A percentile compares a stretch with the other conserved stretches of the same genome.
These are phyloP conservation scores for Neoniphon sammara DNA, from an alignment of 2,797 vertebrate genomes.

Conservation along the genomic window DNA sequence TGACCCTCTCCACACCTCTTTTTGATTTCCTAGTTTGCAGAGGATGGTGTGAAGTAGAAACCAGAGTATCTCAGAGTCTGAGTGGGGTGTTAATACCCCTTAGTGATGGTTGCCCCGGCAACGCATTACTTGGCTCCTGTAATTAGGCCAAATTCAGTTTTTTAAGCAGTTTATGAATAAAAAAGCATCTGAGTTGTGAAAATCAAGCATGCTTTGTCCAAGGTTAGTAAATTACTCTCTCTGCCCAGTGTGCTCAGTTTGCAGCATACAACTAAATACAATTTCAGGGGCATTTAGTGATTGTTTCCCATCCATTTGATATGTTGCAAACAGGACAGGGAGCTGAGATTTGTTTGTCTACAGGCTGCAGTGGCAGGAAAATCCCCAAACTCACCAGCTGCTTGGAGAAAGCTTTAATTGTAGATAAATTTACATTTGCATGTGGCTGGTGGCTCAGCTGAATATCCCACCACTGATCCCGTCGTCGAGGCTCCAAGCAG, in stretches of 20 bases:
- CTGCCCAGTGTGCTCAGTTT: neutral
- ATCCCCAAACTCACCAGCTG: neutral
- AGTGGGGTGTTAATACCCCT: conserved; percentile 49
- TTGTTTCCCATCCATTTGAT: neutral
- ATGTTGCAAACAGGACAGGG: neutral
- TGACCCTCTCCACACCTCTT: neutral
- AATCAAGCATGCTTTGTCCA: neutral
- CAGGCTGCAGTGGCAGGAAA: neutral
- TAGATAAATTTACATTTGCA: no score
- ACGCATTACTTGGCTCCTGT: conserved; percentile 43
- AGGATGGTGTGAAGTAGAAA: conserved; percentile 32
- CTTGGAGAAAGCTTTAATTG: no score
- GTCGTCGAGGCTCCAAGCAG: neutral
- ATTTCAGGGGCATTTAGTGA: neutral
- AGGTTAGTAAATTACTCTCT: neutral
- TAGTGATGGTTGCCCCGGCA: conserved; percentile 58
- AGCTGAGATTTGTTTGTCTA: conserved; percentile 1
- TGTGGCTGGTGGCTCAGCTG: no score
- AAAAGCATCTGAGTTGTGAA: neutral
- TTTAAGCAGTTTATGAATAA: conserved; percentile 10
- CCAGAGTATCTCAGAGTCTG: conserved; percentile 48
- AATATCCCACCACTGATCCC: neutral
- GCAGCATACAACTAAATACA: neutral
- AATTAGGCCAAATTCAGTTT: conserved; percentile 36
- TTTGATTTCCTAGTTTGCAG: neutral